Evolutionary conservation across 2,888 invertebrate species (phyloP), one percentile per base, ranked within the genome.

Genomic region (Ypsolopha scabrella): DNA sequence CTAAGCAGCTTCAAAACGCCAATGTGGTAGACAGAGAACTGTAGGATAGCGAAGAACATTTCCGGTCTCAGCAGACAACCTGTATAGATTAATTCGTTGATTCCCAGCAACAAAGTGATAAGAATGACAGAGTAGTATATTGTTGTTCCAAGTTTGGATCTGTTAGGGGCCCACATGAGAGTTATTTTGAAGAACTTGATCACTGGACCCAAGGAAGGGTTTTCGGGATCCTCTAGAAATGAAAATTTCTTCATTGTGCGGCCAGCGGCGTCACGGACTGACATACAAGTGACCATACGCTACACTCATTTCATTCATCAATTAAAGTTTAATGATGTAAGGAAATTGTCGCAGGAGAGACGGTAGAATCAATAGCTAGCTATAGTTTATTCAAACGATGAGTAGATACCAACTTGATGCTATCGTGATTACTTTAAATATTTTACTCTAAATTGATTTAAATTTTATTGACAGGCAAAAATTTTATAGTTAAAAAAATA

Each of bases 1-100:
- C n/a, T n/a, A 35, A 43, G 24, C 24, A 52, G 39, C 41, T 52
- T 52, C 10, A 52, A 44, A 38, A 41, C 38, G 9, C 24, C 52
- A 10, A 52, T 14, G 8, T 14, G 35, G 34, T 41, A 48, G 7
- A 41, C 48, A 33, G 52, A 52, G 10, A 36, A 48, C 33, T 52
- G 52, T 7, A 52, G 35, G 34, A 49, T 44, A n/a, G 13, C 43
- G 10, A 44, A 9, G 34, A 44, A 44, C 41, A 37, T 44, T 2
- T 49, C 41, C 6, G 41, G 36, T 34, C 39, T 11, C 6, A 38
- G 36, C 6, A 37, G 9, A 6, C 44, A 3, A 11, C 36, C 10
- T 13, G 49, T 39, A 37, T 13, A 33, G 6, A 41, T 9, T 9
- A 48, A 24, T 24, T 48, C 14, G 36, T 52, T 49, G 8, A 39